A percentile compares a stretch with the other conserved stretches of the same genome.
Conservation (phyloP, 2,797 vertebrate genomes). For the Parotocinclus haroldoi region DNA sequence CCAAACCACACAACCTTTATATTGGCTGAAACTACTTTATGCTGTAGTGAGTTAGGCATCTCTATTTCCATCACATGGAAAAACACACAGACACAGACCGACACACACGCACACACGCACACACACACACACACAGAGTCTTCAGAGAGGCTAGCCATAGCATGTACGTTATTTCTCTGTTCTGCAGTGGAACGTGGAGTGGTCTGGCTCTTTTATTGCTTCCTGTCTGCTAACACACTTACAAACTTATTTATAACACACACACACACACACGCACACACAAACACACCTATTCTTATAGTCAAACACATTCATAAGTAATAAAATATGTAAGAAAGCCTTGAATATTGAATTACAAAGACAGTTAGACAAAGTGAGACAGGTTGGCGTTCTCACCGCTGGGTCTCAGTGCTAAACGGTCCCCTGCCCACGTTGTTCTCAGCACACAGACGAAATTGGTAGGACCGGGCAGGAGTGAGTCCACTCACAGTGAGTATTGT, state of each 20-base stretch:
- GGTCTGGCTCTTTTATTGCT: conserved; percentile 15
- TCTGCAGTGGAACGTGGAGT: neutral
- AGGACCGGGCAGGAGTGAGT: conserved; percentile 89
- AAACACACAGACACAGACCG: no score
- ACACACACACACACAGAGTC: neutral
- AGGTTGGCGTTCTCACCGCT: conserved; percentile 75
- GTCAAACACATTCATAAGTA: conserved; percentile 1
- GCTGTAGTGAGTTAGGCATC: neutral
- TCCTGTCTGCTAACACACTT: conserved; percentile 8
- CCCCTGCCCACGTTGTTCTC: conserved; percentile 93
- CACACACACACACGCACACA: conserved; percentile 5
- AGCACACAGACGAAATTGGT: conserved; percentile 93
- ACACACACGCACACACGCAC: conserved; percentile 6
- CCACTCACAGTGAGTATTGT: conserved; percentile 78
- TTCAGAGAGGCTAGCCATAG: conserved; percentile 15
- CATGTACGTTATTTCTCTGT: conserved; percentile 8
- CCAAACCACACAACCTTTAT: neutral
- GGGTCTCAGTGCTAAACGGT: conserved; percentile 93
- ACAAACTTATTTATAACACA: conserved; percentile 18
- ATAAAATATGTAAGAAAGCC: no score
- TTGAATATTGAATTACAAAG: no score
- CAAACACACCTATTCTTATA: conserved; percentile 19
- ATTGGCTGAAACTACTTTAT: neutral
- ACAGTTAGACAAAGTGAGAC: neutral
- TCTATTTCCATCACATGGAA: conserved; percentile 11